Percentiles rank a stretch among this genome's conserved stretches.
phyloP scores from a whole-genome alignment of 2,113 vertebrate genomes.

The Sorex araneus region DNA sequence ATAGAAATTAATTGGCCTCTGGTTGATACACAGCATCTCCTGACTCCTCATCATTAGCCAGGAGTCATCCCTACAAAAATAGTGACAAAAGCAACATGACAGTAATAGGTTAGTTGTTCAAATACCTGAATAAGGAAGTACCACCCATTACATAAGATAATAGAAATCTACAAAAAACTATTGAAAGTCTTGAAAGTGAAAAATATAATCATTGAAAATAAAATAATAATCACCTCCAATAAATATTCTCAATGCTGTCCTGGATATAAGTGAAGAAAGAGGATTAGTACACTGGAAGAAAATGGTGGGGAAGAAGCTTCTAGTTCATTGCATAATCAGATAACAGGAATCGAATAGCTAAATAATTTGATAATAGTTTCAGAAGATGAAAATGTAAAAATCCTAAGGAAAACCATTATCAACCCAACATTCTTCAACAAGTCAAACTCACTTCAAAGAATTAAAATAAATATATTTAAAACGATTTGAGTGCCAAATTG shows the following conservation, averaged over 20 bases:
- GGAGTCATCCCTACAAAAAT: too few relatives aligned
- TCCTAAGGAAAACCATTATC: background rate
- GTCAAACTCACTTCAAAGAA: background rate
- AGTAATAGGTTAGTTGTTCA: too few relatives aligned
- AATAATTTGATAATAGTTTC: background rate
- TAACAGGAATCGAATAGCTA: background rate
- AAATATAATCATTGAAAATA: background rate
- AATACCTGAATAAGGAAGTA: background rate
- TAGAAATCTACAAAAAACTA: slow-evolving; percentile 37
- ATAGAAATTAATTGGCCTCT: too few relatives aligned
- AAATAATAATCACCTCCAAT: background rate
- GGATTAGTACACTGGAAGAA: background rate
- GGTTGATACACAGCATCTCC: too few relatives aligned
- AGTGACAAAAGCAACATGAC: too few relatives aligned
- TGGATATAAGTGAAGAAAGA: background rate
- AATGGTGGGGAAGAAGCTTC: slow-evolving; percentile 1
- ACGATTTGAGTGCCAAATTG: background rate
- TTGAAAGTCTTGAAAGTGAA: slow-evolving; percentile 24
- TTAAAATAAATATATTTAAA: slow-evolving; percentile 47
- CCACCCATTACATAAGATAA: background rate
- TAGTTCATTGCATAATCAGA: background rate
- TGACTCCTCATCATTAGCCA: too few relatives aligned
- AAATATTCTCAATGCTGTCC: background rate
- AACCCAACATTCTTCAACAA: background rate
- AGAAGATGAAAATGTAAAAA: background rate